A percentile compares a stretch with the other conserved stretches of the same genome.
phyloP scores from a whole-genome alignment of 2,888 invertebrate genomes.

The Oxyteleia sp. region DNA sequence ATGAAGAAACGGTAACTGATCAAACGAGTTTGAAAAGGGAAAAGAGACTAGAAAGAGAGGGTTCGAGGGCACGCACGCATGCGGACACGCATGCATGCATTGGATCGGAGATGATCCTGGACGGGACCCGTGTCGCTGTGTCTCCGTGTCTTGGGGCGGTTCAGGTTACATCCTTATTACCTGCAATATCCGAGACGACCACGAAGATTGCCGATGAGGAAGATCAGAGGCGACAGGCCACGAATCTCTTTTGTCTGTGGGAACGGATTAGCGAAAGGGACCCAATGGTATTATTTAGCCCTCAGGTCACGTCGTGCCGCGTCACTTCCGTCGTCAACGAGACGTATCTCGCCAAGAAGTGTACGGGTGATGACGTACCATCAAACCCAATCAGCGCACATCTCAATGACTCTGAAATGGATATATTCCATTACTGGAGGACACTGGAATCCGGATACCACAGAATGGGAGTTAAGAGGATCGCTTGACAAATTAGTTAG shows the following conservation, averaged over 20 bases:
- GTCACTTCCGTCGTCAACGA: slow-evolving; percentile 82
- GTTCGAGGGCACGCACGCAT: slow-evolving; percentile 31
- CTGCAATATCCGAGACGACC: slow-evolving; percentile 81
- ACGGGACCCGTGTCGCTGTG: slow-evolving; percentile 74
- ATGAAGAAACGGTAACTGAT: slow-evolving; percentile 46
- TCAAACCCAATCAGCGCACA: slow-evolving; percentile 81
- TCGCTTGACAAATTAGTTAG: slow-evolving; percentile 61
- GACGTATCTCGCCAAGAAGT: slow-evolving; percentile 77
- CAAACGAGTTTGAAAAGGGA: slow-evolving; percentile 9
- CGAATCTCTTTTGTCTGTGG: slow-evolving; percentile 86
- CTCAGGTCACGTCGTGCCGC: slow-evolving; percentile 77
- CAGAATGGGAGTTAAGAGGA: slow-evolving; percentile 43
- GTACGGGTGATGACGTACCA: slow-evolving; percentile 83
- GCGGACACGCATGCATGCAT: slow-evolving; percentile 61
- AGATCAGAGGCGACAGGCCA: slow-evolving; percentile 85
- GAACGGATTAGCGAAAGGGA: slow-evolving; percentile 82
- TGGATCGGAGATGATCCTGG: slow-evolving; percentile 71
- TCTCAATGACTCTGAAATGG: slow-evolving; percentile 80
- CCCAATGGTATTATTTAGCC: slow-evolving; percentile 81
- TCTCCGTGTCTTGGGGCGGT: slow-evolving; percentile 79
- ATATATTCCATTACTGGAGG: slow-evolving; percentile 59
- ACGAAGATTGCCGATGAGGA: slow-evolving; percentile 80
- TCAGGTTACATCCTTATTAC: slow-evolving; percentile 87
- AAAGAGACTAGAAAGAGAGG: slow-evolving; percentile 2
- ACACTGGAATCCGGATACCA: slow-evolving; percentile 25